These are phyloP conservation scores for Melangyna quadrimaculata DNA, from an alignment of 2,888 invertebrate species.

Conservation along the genomic window DNA sequence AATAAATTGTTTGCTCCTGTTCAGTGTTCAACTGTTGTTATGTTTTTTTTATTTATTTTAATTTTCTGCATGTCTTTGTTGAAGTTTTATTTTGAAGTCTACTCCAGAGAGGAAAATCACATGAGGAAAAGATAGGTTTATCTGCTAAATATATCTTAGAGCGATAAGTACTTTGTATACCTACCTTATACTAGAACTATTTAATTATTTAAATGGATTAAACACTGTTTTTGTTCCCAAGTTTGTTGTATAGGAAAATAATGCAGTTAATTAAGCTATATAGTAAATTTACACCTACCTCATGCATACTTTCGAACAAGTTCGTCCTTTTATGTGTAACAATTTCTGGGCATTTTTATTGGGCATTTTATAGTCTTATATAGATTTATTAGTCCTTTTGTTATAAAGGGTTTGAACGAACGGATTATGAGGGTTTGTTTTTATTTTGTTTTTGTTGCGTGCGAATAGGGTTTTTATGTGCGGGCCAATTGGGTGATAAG, in stretches of 20 bases:
- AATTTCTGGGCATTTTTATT: slow-evolving; percentile 32
- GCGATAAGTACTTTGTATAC: not conserved
- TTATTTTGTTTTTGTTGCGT: slow-evolving; percentile 24
- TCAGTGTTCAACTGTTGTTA: slow-evolving; percentile 23
- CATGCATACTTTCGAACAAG: not conserved
- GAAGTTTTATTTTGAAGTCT: not conserved
- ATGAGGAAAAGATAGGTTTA: slow-evolving; percentile 20
- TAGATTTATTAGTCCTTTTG: slow-evolving; percentile 24
- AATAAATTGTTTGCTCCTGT: slow-evolving; percentile 53
- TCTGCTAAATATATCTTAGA: not conserved
- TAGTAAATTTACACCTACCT: too few species aligned
- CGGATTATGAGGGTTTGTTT: slow-evolving; percentile 16
- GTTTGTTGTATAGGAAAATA: not conserved
- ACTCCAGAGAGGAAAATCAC: not conserved
- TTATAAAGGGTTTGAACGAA: slow-evolving; percentile 16
- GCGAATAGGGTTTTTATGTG: slow-evolving; percentile 1
- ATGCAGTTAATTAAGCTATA: slow-evolving; percentile 6
- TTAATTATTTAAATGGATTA: slow-evolving; percentile 66
- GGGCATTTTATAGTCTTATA: slow-evolving; percentile 38
- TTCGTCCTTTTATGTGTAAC: not conserved
- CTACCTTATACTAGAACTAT: slow-evolving; percentile 6
- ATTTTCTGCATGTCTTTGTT: not conserved
- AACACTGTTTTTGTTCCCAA: not conserved
- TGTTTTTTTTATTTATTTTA: slow-evolving; percentile 8
- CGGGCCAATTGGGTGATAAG: slow-evolving; percentile 42